Percentiles rank a stretch among this genome's conserved stretches.
phyloP scores from a whole-genome alignment of 2,113 vertebrate species.

The Colistium nudipinnis region DNA sequence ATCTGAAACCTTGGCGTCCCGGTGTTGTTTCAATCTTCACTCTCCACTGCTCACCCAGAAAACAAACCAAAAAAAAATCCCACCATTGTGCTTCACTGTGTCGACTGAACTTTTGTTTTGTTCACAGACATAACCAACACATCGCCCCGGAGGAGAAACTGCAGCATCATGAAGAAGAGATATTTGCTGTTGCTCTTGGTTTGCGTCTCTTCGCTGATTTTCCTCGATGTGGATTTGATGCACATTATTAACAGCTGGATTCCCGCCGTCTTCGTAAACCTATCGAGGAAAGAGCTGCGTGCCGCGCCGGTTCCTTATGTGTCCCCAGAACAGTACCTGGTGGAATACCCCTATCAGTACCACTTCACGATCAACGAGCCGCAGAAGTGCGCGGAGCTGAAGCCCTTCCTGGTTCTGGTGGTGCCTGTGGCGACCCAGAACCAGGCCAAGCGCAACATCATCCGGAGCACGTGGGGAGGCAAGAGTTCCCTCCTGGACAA shows the following conservation, averaged over 20 bases:
- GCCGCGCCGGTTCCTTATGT: background rate
- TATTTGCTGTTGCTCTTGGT: background rate
- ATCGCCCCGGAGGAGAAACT: background rate
- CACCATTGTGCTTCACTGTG: too few relatives aligned
- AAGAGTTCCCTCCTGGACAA: conserved; percentile 60
- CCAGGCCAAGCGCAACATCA: background rate
- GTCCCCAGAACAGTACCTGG: conserved; percentile 45
- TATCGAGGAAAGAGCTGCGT: fast-evolving
- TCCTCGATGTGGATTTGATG: background rate
- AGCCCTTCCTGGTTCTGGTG: conserved; percentile 81
- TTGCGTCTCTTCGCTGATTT: background rate
- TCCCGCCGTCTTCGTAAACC: background rate
- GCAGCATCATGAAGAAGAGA: background rate
- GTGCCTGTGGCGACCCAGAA: conserved; percentile 71
- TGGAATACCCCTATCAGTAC: conserved; percentile 74
- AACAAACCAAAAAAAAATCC: too few relatives aligned
- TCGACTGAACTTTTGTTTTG: too few relatives aligned
- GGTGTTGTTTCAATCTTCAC: too few relatives aligned
- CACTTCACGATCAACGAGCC: conserved; percentile 74
- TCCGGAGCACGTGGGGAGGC: conserved; percentile 80
- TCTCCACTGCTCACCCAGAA: too few relatives aligned
- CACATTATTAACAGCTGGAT: background rate
- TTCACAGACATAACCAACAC: too few relatives aligned
- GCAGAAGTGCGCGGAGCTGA: conserved; percentile 43
- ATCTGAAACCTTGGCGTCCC: too few relatives aligned